A percentile compares a stretch with the other conserved stretches of the same genome.
phyloP scores from a whole-genome alignment of 2,888 invertebrate species.

The Idaea dimidiata region DNA sequence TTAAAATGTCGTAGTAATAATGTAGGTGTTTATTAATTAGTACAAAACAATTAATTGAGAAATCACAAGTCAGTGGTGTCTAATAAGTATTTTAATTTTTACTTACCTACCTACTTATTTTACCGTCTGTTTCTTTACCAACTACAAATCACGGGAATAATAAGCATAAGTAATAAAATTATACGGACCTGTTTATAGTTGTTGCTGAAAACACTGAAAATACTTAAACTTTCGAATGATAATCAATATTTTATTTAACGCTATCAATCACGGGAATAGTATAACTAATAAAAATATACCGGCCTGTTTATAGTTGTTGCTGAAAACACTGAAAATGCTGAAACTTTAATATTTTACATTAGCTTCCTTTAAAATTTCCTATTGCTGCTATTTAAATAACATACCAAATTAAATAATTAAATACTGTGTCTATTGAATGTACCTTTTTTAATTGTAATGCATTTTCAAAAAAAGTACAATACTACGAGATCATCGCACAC shows the following conservation, averaged over 20 bases:
- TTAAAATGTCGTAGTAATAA: constrained; percentile 63
- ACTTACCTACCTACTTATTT: constrained; percentile 5
- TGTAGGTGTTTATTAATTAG: constrained; percentile 78
- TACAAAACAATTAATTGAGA: constrained; percentile 61
- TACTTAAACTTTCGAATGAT: background rate
- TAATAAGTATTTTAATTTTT: constrained; percentile 3
- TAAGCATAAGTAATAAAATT: background rate
- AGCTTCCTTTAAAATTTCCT: background rate
- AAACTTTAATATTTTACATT: background rate
- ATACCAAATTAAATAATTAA: background rate
- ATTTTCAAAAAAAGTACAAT: constrained; percentile 75
- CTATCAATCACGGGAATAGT: background rate
- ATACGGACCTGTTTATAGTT: background rate
- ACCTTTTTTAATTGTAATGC: constrained; percentile 57
- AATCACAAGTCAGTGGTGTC: background rate
- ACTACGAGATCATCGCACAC: constrained; percentile 37
- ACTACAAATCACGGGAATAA: background rate
- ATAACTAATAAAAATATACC: too few species aligned
- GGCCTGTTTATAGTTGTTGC: background rate
- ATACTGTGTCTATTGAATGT: constrained; percentile 26
- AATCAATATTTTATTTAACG: too few species aligned
- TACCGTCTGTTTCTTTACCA: background rate
- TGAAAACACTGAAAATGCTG: background rate
- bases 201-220: background rate
- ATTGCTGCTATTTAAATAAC: constrained; percentile 12